Conservation (phyloP, 2,113 vertebrate genomes). For the Danionella cerebrum region DNA sequence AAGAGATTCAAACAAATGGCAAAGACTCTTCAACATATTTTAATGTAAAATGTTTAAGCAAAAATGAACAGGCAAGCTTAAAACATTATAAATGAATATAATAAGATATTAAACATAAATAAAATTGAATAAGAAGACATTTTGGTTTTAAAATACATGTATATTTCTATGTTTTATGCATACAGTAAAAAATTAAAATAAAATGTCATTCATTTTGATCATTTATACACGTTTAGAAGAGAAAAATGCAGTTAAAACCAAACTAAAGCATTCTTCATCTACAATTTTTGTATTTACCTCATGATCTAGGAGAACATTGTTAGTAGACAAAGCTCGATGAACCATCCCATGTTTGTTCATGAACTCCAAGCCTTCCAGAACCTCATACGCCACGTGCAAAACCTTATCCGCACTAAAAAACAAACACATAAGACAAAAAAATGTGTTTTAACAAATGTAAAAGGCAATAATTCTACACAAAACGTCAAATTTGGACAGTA, state of each 20-base stretch:
- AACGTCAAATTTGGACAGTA: slow-evolving; percentile 3
- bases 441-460: neutral
- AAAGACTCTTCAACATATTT: neutral
- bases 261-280: neutral
- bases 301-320: slow-evolving; percentile 84
- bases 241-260: too few relatives aligned
- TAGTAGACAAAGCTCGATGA: slow-evolving; percentile 80
- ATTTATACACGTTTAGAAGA: too few relatives aligned
- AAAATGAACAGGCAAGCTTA: neutral
- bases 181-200: too few relatives aligned
- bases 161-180: too few relatives aligned
- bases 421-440: neutral
- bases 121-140: neutral
- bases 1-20: neutral
- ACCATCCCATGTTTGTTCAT: slow-evolving; percentile 92
- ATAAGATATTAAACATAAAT: neutral
- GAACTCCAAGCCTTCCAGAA: slow-evolving; percentile 84
- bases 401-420: slow-evolving; percentile 70
- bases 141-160: too few relatives aligned
- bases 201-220: too few relatives aligned
- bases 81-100: neutral
- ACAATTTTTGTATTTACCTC: slow-evolving; percentile 64
- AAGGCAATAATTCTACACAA: neutral
- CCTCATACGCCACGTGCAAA: slow-evolving; percentile 80
- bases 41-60: neutral